Percentiles rank a stretch among this genome's conserved stretches.
phyloP scores from a whole-genome alignment of 2,113 vertebrate species.

The Taurulus bubalis region DNA sequence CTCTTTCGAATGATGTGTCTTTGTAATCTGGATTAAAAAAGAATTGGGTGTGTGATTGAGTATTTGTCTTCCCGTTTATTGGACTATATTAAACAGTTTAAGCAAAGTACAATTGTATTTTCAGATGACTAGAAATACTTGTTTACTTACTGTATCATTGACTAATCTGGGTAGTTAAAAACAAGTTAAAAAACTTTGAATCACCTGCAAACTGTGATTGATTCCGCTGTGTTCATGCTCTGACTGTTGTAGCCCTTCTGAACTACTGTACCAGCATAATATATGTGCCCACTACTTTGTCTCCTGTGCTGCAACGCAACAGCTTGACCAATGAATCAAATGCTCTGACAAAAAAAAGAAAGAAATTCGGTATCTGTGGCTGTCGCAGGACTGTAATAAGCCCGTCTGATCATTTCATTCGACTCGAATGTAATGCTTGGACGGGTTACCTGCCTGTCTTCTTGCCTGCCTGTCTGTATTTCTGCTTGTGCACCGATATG shows the following conservation, averaged over 20 bases:
- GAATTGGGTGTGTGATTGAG: background rate
- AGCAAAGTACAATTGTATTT: background rate
- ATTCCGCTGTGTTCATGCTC: conserved; percentile 14
- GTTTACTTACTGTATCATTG: background rate
- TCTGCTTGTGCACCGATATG: no score
- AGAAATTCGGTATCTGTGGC: background rate
- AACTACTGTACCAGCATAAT: conserved; percentile 43
- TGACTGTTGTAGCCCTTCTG: conserved; percentile 13
- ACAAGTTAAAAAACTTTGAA: no score
- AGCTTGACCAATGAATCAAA: no score
- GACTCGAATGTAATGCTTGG: background rate
- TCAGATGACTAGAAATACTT: background rate
- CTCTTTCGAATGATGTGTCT: conserved; percentile 7
- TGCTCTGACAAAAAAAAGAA: no score
- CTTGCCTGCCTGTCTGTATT: no score
- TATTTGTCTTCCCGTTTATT: background rate
- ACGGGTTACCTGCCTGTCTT: background rate
- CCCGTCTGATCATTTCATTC: background rate
- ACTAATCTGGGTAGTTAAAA: background rate
- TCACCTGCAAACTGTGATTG: conserved; percentile 30
- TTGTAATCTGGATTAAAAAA: conserved; percentile 4
- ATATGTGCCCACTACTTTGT: conserved; percentile 8
- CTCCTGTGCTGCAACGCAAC: background rate
- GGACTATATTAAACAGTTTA: background rate
- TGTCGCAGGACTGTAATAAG: background rate